Evolutionary conservation across 2,888 invertebrate genomes (phyloP).

Genomic region (Chironomus tentans): DNA sequence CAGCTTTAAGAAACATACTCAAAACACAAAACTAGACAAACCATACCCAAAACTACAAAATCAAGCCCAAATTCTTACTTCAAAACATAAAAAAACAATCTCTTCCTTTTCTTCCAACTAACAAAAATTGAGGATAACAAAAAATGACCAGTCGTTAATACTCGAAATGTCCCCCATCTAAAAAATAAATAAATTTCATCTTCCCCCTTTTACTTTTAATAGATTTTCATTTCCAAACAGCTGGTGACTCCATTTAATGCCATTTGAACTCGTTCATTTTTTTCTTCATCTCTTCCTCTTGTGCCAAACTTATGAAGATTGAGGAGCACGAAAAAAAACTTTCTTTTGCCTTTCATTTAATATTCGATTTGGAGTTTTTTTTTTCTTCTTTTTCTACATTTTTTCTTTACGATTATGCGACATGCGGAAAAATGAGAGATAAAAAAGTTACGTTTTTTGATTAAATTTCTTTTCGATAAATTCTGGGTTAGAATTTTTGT

Average conservation of each 20-base stretch:
- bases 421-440: not conserved
- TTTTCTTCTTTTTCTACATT: not conserved
- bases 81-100: not conserved
- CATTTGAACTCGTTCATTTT: conserved; percentile 7
- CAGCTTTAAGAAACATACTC: too few species aligned
- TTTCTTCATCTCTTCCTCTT: not conserved
- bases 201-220: conserved; percentile 6
- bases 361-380: conserved; percentile 4
- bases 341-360: not conserved
- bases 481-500: too few species aligned
- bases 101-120: not conserved
- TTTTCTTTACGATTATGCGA: conserved; percentile 20
- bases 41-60: too few species aligned
- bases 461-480: conserved; percentile 9
- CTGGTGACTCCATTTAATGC: conserved; percentile 21
- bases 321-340: not conserved
- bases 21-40: too few species aligned
- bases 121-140: not conserved
- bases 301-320: not conserved
- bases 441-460: conserved; percentile 3
- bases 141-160: conserved; percentile 20
- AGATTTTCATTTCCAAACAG: conserved; percentile 14
- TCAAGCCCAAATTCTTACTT: too few species aligned
- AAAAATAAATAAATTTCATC: not conserved
- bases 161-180: not conserved